A percentile compares a stretch with the other conserved stretches of the same genome.
Evolutionary conservation across 1,140 invertebrate genomes (phyloP).

Genomic region (Dinothrombium tinctorium): DNA sequence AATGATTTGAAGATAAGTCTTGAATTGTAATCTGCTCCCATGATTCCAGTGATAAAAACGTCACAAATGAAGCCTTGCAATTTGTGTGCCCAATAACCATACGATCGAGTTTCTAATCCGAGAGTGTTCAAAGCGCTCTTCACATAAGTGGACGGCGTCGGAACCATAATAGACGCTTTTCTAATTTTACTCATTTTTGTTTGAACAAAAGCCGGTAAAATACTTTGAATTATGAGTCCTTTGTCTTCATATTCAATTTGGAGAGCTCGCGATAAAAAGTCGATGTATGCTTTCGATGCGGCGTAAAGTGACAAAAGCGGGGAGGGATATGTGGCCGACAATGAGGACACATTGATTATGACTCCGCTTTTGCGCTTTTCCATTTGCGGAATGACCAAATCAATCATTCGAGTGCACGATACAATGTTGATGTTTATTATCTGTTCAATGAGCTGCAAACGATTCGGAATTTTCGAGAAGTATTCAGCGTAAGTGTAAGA

Average conservation of each 20-base stretch:
- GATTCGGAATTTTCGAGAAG: slow-evolving; percentile 10
- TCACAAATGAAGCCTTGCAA: slow-evolving; percentile 10
- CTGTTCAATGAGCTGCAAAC: slow-evolving; percentile 8
- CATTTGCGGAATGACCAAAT: slow-evolving; percentile 67
- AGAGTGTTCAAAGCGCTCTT: slow-evolving; percentile 44
- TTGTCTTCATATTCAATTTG: slow-evolving; percentile 45
- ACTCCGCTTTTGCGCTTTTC: slow-evolving; percentile 53
- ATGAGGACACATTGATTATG: slow-evolving; percentile 76
- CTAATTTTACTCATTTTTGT: slow-evolving; percentile 78
- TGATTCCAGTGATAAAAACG: slow-evolving; percentile 1
- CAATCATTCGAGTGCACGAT: slow-evolving; percentile 36
- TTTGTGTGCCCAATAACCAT: slow-evolving; percentile 36
- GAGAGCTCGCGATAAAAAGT: slow-evolving; percentile 56
- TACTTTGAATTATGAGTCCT: slow-evolving; percentile 49
- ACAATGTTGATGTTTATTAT: slow-evolving; percentile 12
- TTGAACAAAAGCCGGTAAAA: slow-evolving; percentile 65
- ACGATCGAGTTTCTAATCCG: slow-evolving; percentile 42
- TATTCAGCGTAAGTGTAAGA: slow-evolving; percentile 13
- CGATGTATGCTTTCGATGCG: slow-evolving; percentile 66
- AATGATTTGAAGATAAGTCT: slow-evolving; percentile 11
- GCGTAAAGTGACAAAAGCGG: slow-evolving; percentile 67
- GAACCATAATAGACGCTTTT: slow-evolving; percentile 50
- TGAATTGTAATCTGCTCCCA: slow-evolving; percentile 2
- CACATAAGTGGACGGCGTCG: slow-evolving; percentile 50
- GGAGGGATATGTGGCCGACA: slow-evolving; percentile 45